phyloP scores from a whole-genome alignment of 2,113 vertebrate species.

The Sciurus niger region DNA sequence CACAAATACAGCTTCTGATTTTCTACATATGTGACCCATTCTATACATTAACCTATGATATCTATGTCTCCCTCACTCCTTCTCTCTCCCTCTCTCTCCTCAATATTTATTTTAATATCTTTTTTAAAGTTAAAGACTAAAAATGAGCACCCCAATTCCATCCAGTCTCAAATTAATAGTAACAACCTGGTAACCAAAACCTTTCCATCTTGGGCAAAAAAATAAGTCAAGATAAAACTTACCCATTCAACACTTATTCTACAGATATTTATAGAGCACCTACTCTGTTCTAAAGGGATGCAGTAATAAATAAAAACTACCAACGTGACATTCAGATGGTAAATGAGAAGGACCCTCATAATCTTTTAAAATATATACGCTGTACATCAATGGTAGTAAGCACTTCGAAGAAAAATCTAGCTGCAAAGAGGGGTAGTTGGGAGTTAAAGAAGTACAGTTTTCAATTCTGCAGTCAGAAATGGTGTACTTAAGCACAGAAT shows the following conservation, averaged over 20 bases:
- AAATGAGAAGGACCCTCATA: not conserved
- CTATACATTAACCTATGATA: not conserved
- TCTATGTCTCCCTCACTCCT: not conserved
- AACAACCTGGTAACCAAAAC: not conserved
- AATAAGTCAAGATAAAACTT: constrained; percentile 18
- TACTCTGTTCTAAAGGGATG: not conserved
- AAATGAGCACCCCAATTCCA: not conserved
- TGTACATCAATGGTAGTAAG: not conserved
- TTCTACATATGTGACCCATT: not conserved
- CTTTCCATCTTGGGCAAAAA: not conserved
- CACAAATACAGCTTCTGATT: constrained; percentile 32
- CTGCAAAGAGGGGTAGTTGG: not conserved
- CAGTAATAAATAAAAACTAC: not conserved
- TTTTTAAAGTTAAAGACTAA: not conserved
- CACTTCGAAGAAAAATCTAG: not conserved
- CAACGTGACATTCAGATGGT: not conserved
- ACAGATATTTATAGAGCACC: not conserved
- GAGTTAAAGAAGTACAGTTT: not conserved
- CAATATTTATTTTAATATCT: constrained; percentile 6
- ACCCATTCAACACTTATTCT: not conserved
- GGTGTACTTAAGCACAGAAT: not conserved
- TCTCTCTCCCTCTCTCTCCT: not conserved
- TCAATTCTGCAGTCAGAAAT: not conserved
- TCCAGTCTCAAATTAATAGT: not conserved
- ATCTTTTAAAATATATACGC: not conserved